Base-by-base conservation (phyloP, 2,797 vertebrate species). In the Myiothlypis coronata region DNA sequence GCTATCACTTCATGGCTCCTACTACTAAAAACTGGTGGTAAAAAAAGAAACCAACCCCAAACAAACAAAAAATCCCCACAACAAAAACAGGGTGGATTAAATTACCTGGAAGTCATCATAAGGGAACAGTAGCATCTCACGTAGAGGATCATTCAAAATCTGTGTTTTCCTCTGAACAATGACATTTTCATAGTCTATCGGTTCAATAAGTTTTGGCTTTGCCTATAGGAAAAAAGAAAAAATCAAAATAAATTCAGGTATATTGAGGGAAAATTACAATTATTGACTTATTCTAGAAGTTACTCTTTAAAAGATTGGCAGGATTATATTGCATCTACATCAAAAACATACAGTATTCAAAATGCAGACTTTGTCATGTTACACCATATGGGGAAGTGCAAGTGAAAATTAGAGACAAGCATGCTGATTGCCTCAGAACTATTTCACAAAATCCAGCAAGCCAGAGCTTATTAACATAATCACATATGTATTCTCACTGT, bases 91-190 rank as follows among this genome's bases (percentile, higher is more conserved):
- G 3, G 6, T 39, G 10, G 14, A 90, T 53, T 75, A 35, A 59
- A 91, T 95, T 96, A 99, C 99, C 98, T 99, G 99, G 94, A 99
- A 99, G 98, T 99, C 99, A 35, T 99, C 99, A 5, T 98, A 98
- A 60, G 99, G 99, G 74, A 99, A 99, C 95, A 99, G 98, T 20
- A 99, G 97, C 99, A 99, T 99, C 94, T 99, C 99, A 90, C 99
- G 98, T 35, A 99, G 98, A 55, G 98, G 98, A 96, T 99, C 99
- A 5, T 98, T 99, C 96, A 99, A 96, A 96, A 99, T 99, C 97
- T 99, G 99, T 1, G 98, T 99, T 97, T 99, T 99, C 97, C 98
- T 99, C 96, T 99, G 99, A 35, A 99, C 97, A 3, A 99, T 97
- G 78, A 99, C 98, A 93, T 98, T 99, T 97, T 99, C 99, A 28